Conservation (phyloP, 92 coral and sea anemone genomes). For the Hydrozoanthus gracilis region DNA sequence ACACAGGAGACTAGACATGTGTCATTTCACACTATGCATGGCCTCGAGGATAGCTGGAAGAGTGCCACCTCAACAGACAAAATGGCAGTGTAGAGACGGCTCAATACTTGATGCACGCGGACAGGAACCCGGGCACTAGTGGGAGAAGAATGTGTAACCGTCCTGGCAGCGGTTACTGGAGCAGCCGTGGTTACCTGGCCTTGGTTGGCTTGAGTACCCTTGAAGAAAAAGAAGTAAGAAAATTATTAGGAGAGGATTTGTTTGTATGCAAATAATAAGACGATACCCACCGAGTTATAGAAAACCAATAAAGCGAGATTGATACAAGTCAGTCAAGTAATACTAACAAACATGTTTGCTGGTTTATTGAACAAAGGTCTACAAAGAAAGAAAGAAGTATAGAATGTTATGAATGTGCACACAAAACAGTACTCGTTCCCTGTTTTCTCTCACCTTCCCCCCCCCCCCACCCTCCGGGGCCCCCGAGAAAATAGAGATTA, state of each 20-base stretch:
- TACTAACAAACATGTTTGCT: no score
- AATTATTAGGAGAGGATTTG: background rate
- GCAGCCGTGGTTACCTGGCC: background rate
- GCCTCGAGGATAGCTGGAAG: background rate
- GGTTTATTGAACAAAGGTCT: no score
- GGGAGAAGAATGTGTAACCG: background rate
- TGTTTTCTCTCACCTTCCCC: no score
- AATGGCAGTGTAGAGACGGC: constrained; percentile 13
- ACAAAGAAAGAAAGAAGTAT: no score
- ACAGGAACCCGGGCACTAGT: constrained; percentile 3
- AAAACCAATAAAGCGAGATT: no score
- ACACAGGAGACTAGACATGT: background rate
- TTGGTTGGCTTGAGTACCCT: constrained; percentile 11
- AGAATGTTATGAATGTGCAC: no score
- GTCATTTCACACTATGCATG: background rate
- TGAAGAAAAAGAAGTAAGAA: background rate
- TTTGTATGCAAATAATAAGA: background rate
- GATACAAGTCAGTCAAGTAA: no score
- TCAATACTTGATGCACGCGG: constrained; percentile 10
- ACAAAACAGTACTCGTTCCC: no score
- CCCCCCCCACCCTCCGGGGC: no score
- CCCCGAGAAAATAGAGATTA: no score
- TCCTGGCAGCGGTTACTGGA: background rate
- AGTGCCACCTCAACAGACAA: constrained; percentile 1
- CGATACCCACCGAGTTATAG: no score